These are phyloP conservation scores for Trogon melanurus DNA, from an alignment of 2,113 vertebrate genomes.

Conservation along the genomic window DNA sequence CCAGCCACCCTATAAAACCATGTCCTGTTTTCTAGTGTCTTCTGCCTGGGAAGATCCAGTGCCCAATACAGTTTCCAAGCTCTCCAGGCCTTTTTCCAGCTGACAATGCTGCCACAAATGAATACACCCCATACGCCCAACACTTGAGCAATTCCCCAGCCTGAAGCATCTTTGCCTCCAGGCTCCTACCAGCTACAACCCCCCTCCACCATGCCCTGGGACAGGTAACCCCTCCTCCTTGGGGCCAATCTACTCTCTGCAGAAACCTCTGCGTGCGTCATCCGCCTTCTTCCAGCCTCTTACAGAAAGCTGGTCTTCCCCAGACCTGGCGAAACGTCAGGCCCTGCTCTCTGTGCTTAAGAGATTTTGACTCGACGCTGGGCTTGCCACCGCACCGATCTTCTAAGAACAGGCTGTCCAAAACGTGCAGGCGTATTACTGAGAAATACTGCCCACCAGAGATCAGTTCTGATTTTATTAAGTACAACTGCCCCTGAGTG, in stretches of 20 bases:
- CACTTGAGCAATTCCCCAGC: not conserved
- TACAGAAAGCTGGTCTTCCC: not conserved
- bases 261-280: not conserved
- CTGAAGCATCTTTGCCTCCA: not conserved
- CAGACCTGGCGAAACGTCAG: not conserved
- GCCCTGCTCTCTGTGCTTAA: not conserved
- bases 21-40: not conserved
- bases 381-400: not conserved
- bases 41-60: not conserved
- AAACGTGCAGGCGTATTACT: not conserved
- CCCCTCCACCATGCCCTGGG: not conserved
- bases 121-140: not conserved
- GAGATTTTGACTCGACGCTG: not conserved
- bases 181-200: not conserved
- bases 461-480: constrained; percentile 18
- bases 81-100: not conserved
- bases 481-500: constrained; percentile 19
- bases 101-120: not conserved
- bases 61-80: not conserved
- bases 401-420: not conserved
- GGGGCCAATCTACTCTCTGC: not conserved
- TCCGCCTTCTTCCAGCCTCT: fast-evolving
- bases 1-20: not conserved
- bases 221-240: not conserved
- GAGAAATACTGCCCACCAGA: constrained; percentile 16